A percentile compares a stretch with the other conserved stretches of the same genome.
Evolutionary conservation across 2,797 vertebrate species (phyloP).

Genomic region (Caiman crocodilus): DNA sequence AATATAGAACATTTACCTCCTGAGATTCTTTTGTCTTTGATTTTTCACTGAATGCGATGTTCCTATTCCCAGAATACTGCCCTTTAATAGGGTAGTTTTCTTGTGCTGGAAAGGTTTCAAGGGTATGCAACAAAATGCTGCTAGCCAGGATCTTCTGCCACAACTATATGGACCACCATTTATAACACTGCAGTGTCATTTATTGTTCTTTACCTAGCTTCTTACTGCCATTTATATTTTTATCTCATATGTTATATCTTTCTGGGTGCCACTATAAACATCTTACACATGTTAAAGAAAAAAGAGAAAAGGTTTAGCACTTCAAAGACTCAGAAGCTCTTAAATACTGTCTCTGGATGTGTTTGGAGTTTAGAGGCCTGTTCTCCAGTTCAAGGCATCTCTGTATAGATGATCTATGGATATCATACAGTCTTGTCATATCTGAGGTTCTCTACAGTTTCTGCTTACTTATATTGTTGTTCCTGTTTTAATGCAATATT

Average conservation of each 20-base stretch:
- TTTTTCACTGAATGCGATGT: background rate
- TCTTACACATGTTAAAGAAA: accelerated
- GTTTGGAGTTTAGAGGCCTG: background rate
- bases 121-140: background rate
- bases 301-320: background rate
- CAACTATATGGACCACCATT: background rate
- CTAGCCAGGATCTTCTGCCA: background rate
- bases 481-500: background rate
- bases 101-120: background rate
- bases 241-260: background rate
- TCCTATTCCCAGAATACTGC: background rate
- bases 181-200: background rate
- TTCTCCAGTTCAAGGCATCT: accelerated
- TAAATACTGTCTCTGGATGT: background rate
- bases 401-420: background rate
- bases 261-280: background rate
- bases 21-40: background rate
- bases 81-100: background rate
- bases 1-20: background rate
- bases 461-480: background rate
- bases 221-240: background rate
- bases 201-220: background rate
- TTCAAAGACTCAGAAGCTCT: background rate
- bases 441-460: background rate
- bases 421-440: background rate